A percentile compares a stretch with the other conserved stretches of the same genome.
Evolutionary conservation across 2,797 vertebrate species (phyloP).

Genomic region (Sebastolobus alascanus): DNA sequence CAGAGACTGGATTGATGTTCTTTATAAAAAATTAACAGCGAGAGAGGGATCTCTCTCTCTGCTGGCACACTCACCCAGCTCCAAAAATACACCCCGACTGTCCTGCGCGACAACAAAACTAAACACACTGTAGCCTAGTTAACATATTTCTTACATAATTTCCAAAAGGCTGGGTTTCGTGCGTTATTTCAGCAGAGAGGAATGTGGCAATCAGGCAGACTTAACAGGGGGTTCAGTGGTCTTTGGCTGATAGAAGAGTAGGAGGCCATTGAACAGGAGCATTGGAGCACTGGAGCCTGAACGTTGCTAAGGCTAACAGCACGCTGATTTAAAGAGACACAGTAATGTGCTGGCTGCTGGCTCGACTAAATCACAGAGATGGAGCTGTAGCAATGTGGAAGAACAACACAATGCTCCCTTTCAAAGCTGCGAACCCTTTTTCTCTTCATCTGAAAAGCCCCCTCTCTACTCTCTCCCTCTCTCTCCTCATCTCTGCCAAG

Average conservation of each 20-base stretch:
- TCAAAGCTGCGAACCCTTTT: slow-evolving; percentile 69
- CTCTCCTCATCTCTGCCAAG: slow-evolving; percentile 76
- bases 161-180: slow-evolving; percentile 28
- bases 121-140: background rate
- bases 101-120: slow-evolving; percentile 1
- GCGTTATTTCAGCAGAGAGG: slow-evolving; percentile 52
- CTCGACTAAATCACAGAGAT: slow-evolving; percentile 72
- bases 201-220: slow-evolving; percentile 49
- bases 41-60: slow-evolving; percentile 48
- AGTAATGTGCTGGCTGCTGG: slow-evolving; percentile 76
- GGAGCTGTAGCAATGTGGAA: slow-evolving; percentile 66
- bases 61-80: slow-evolving; percentile 27
- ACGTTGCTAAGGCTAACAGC: slow-evolving; percentile 74
- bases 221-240: slow-evolving; percentile 27
- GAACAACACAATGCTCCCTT: slow-evolving; percentile 80
- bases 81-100: slow-evolving; percentile 50
- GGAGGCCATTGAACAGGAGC: slow-evolving; percentile 46
- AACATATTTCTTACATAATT: background rate
- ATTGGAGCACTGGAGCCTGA: slow-evolving; percentile 62
- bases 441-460: slow-evolving; percentile 71
- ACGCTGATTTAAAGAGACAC: slow-evolving; percentile 76
- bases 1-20: slow-evolving; percentile 27
- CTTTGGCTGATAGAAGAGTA: slow-evolving; percentile 42
- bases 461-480: slow-evolving; percentile 57
- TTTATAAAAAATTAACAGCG: slow-evolving; percentile 54